Base-by-base conservation (phyloP, 30 jellyfish, hydroid and myxozoan genomes). In the Hydra vulgaris region DNA sequence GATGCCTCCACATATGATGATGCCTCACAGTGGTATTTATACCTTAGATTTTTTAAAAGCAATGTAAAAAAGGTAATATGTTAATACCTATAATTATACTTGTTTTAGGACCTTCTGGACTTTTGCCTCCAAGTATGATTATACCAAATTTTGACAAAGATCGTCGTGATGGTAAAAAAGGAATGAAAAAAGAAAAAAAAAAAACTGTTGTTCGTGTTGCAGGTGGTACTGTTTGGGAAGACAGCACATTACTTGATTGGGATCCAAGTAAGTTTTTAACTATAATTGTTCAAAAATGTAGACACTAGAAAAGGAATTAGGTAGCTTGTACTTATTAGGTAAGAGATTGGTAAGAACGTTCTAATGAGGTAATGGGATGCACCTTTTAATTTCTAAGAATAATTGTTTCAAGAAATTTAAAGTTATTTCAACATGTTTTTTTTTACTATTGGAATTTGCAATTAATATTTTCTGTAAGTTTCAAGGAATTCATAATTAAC, bases 141-240 rank as follows among this genome's bases (percentile, higher is more conserved):
- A 40, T 40, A 12, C 61, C 5, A 40, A 40, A 40, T 12, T 40
- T 40, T 40, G 61, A 40, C 61, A 40, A 40, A 40, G 61, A 40
- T 40, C 61, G 12, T 40, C 61, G 12, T 40, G 61, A 40, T 40
- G 61, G 61, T 3, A 40, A 40, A 3, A 3, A 5, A 40, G 12
- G 12, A 12, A 5, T 40, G 12, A 40, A 40, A 70, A 72, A 76
- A 72, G 96, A 82, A n/a, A 91, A 84, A 83, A 87, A 86, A 74
- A 83, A 85, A 83, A 80, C 95, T 21, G 90, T 86, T 25, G 98
- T 91, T 15, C 77, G 99, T 40, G 95, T 93, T 53, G 99, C 95
- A 15, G 99, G 99, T 26, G 96, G 96, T 20, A 81, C 71, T 19
- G 96, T 93, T 5, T 93, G 99, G 99, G 99, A 93, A 88, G 99